Percentiles rank a stretch among this genome's conserved stretches.
phyloP scores from a whole-genome alignment of 2,888 invertebrate genomes.

The Formica aserva region DNA sequence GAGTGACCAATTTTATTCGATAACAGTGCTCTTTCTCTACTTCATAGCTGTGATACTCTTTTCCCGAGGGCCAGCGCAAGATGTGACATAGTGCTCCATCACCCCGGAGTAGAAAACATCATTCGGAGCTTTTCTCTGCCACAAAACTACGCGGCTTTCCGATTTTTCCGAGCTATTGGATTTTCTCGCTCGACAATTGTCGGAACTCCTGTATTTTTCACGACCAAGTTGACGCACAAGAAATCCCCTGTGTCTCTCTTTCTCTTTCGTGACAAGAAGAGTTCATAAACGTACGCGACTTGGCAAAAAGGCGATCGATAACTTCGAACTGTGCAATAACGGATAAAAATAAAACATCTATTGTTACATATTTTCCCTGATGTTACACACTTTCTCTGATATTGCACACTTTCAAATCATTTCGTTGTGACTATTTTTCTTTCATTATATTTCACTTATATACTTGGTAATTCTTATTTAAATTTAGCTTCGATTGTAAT shows the following conservation, averaged over 20 bases:
- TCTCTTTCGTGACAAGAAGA: neutral
- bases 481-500: neutral
- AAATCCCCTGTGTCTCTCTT: neutral
- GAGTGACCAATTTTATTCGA: neutral
- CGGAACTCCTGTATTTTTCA: conserved; percentile 32
- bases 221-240: conserved; percentile 29
- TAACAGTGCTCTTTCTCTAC: conserved; percentile 15
- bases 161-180: conserved; percentile 37
- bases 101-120: conserved; percentile 12
- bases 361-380: neutral
- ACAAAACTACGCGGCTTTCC: conserved; percentile 33
- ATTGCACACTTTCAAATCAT: neutral
- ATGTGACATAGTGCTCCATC: conserved; percentile 36
- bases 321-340: neutral
- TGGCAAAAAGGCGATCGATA: neutral
- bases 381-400: neutral
- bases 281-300: neutral
- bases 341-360: neutral
- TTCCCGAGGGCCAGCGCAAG: neutral
- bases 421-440: neutral
- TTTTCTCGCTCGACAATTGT: conserved; percentile 32
- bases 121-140: conserved; percentile 3
- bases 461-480: neutral
- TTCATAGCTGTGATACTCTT: neutral
- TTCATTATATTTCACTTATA: neutral